These are phyloP conservation scores for Protonibea diacanthus DNA, from an alignment of 2,797 vertebrate species.

Conservation along the genomic window DNA sequence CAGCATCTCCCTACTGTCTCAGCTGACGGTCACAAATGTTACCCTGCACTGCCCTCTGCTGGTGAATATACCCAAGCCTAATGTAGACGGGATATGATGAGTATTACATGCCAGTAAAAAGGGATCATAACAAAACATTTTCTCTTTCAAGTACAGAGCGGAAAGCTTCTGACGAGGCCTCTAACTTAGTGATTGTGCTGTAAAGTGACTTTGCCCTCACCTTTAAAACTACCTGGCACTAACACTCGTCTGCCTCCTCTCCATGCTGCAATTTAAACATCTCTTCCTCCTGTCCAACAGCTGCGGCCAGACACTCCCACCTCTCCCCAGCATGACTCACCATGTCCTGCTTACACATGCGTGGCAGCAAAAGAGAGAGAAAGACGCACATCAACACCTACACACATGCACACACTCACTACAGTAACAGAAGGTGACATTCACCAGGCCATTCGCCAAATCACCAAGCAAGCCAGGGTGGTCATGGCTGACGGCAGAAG, in stretches of 20 bases:
- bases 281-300: slow-evolving; percentile 27
- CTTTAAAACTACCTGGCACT: slow-evolving; percentile 31
- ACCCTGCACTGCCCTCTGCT: slow-evolving; percentile 74
- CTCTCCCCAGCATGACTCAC: slow-evolving; percentile 64
- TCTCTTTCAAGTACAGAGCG: neutral
- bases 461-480: slow-evolving; percentile 11
- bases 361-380: slow-evolving; percentile 5
- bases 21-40: slow-evolving; percentile 21
- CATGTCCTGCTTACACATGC: slow-evolving; percentile 19
- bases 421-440: slow-evolving; percentile 56
- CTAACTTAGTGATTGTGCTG: neutral
- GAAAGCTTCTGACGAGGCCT: neutral
- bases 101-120: slow-evolving; percentile 2
- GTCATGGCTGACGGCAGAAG: slow-evolving; percentile 26
- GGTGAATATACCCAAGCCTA: neutral
- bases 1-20: neutral
- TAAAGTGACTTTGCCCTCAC: slow-evolving; percentile 36
- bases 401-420: slow-evolving; percentile 2
- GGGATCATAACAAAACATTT: neutral
- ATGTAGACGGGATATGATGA: neutral
- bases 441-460: slow-evolving; percentile 42
- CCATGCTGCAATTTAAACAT: slow-evolving; percentile 28
- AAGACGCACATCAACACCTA: slow-evolving; percentile 11
- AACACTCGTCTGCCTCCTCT: slow-evolving; percentile 3
- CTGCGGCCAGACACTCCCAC: slow-evolving; percentile 28